Evolutionary conservation across 1,140 invertebrate species (phyloP).

Genomic region (Drosophila albomicans): DNA sequence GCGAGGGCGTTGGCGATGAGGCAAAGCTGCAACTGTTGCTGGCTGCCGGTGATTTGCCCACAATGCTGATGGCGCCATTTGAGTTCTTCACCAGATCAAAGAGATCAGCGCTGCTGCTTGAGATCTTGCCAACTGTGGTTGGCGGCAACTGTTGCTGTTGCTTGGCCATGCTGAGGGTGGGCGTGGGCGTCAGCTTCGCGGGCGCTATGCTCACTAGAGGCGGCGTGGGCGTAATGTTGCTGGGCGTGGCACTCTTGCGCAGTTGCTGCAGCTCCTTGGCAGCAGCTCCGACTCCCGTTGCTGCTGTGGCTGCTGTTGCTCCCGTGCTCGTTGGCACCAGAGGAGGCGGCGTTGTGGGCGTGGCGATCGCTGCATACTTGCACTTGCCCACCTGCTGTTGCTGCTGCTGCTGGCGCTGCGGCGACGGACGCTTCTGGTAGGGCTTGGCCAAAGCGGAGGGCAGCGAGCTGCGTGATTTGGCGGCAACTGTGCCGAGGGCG

Average conservation of each 20-base stretch:
- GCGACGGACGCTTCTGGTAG: slow-evolving; percentile 59
- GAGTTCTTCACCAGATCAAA: slow-evolving; percentile 82
- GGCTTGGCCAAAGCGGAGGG: slow-evolving; percentile 56
- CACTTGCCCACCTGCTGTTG: slow-evolving; percentile 41
- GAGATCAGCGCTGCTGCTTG: slow-evolving; percentile 64
- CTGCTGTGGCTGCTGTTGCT: slow-evolving; percentile 4
- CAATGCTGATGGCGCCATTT: slow-evolving; percentile 74
- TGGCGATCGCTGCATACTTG: slow-evolving; percentile 68
- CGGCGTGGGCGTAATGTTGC: slow-evolving; percentile 54
- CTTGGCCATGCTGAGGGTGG: slow-evolving; percentile 66
- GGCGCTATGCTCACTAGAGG: slow-evolving; percentile 72
- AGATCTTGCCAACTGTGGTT: slow-evolving; percentile 39
- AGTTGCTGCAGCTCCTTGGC: slow-evolving; percentile 62
- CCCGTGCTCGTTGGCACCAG: slow-evolving; percentile 64
- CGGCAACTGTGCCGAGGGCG: slow-evolving; percentile 21
- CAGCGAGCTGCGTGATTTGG: slow-evolving; percentile 32
- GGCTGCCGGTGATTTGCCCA: slow-evolving; percentile 33
- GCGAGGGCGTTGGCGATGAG: neutral
- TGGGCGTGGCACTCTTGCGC: slow-evolving; percentile 53
- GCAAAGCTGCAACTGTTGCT: slow-evolving; percentile 1
- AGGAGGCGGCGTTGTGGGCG: slow-evolving; percentile 78
- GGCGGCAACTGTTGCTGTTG: slow-evolving; percentile 38
- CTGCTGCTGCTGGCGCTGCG: slow-evolving; percentile 46
- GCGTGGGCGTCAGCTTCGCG: slow-evolving; percentile 65
- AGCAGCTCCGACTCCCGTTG: slow-evolving; percentile 10